phyloP scores from a whole-genome alignment of 2,113 vertebrate species.

The Hippocampus mohnikei region DNA sequence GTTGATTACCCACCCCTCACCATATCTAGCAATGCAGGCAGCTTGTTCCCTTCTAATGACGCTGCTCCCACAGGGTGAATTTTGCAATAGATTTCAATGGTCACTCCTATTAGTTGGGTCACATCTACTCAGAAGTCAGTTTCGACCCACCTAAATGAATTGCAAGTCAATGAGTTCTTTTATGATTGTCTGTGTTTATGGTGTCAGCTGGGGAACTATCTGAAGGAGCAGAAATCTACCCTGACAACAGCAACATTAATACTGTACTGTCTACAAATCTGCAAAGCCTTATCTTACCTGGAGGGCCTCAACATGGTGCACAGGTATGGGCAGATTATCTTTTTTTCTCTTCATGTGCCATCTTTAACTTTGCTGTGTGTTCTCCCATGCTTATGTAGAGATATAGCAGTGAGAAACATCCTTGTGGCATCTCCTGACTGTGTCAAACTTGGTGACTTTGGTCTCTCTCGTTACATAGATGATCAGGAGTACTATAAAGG shows the following conservation, averaged over 20 bases:
- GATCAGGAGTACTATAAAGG: constrained; percentile 97
- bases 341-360: neutral
- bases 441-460: constrained; percentile 91
- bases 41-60: too few relatives aligned
- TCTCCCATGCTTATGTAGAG: constrained; percentile 66
- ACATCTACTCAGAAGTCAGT: too few relatives aligned
- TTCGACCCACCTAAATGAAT: too few relatives aligned
- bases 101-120: too few relatives aligned
- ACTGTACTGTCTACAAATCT: constrained; percentile 84
- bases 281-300: constrained; percentile 90
- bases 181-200: neutral
- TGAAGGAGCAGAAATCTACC: constrained; percentile 75
- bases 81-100: too few relatives aligned
- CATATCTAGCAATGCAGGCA: too few relatives aligned
- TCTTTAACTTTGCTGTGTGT: neutral
- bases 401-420: constrained; percentile 89
- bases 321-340: constrained; percentile 70
- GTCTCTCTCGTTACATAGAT: constrained; percentile 90
- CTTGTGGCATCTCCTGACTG: constrained; percentile 82
- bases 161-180: neutral
- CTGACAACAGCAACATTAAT: constrained; percentile 73
- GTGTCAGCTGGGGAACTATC: constrained; percentile 82
- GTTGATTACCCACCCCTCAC: too few relatives aligned
- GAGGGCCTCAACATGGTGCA: constrained; percentile 90
- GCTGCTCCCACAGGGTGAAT: too few relatives aligned